Evolutionary conservation across 2,888 invertebrate species (phyloP), one percentile per base, ranked within the genome.

Genomic region (Dicranocentrus wangi): DNA sequence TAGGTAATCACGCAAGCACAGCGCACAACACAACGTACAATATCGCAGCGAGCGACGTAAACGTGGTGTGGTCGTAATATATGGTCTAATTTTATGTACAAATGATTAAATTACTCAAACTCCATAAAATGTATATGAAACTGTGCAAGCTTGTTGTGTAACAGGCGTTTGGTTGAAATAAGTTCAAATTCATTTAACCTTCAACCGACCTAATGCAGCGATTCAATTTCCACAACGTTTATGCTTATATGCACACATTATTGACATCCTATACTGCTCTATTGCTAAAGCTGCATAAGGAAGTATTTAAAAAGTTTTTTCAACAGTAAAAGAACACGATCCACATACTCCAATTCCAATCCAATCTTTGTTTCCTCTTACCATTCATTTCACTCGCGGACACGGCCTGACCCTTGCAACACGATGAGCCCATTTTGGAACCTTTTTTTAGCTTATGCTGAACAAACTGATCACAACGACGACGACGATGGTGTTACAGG

Each of bases 381-480:
- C 76, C 76, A 28, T 71, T 25, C 8, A 19, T 42, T 42, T 76
- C 70, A 27, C 75, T 75, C n/a, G 71, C 81, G 3, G 76, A 75
- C n/a, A 81, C 81, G 10, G 81, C 65, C 32, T 61, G 66, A 7
- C 81, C 81, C 63, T 81, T 81, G 25, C 70, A 75, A 27, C 81
- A 81, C 7, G 75, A 76, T 0, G 69, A 55, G 17, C 81, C 81
- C 81, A 81, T 81, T 39, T 60, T 65, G 1, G n/a, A n/a, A n/a
- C n/a, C 39, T 39, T 39, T 13, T 7, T 13, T 39, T 39, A 7
- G 7, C 39, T 8, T 8, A 39, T 39, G 7, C 13, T 13, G 39
- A 39, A 8, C 39, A 39, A 7, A 8, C 13, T 39, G 7, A 13
- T 7, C 39, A 39, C 39, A 8, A 39, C 13, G n/a, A n/a, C n/a